Evolutionary conservation across 2,888 invertebrate genomes (phyloP), one percentile per base, ranked within the genome.

Genomic region (Agrochola lota): DNA sequence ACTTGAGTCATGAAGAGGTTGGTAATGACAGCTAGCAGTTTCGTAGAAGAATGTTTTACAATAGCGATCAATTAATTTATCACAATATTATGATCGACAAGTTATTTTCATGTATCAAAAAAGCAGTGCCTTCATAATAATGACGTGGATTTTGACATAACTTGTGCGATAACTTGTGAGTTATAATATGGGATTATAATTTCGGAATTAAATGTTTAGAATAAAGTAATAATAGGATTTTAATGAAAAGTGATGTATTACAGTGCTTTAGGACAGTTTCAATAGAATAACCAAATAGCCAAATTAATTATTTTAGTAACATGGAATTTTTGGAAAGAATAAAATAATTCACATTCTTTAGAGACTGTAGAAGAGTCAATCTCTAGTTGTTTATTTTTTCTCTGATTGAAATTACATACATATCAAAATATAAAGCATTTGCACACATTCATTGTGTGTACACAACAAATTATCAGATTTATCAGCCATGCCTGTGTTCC

Each of bases 101-200:
- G 79, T 72, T 85, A 88, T 90, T 89, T 91, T 91, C 68, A 67
- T 82, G 78, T 86, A 74, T 78, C 89, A 89, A 90, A 91, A 94
- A 93, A 92, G 93, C 95, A 95, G 96, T 96, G 96, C 96, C 96
- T 96, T 96, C 92, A 91, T 85, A 80, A 91, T 91, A 91, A n/a
- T 91, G 90, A 91, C 92, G 92, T 91, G 91, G 90, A 91, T 91
- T 91, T 91, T 87, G 88, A 90, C 90, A 89, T 73, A 79, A 89
- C 87, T 87, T 87, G 88, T 90, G 88, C 87, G 89, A 88, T 79
- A 85, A 89, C 88, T 87, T 87, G 90, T 91, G 88, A 84, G 86
- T 80, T 78, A 52, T 78, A 78, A 73, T 78, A 81, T 81, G 78
- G 81, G 63, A 88, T 84, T 90, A 89, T 91, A 73, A 88, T 89